Conservation (phyloP, 2,888 invertebrate genomes). For the Drosophila diplacantha region DNA sequence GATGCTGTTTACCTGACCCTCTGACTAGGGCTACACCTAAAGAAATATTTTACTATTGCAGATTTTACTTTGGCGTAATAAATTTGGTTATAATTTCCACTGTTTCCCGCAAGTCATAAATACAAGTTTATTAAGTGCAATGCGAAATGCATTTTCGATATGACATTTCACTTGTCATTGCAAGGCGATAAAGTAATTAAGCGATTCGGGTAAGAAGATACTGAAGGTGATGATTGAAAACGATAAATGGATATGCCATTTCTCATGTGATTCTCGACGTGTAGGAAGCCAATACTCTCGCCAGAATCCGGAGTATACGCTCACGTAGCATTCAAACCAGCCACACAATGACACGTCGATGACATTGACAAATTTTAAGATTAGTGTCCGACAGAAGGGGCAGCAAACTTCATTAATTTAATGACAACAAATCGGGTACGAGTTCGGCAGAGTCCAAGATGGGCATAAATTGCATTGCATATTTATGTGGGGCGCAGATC, state of each 20-base stretch:
- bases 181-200: background rate
- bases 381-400: constrained; percentile 37
- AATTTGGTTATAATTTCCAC: background rate
- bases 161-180: background rate
- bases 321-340: constrained; percentile 35
- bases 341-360: constrained; percentile 35
- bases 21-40: constrained; percentile 29
- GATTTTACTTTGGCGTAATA: background rate
- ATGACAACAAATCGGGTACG: constrained; percentile 60
- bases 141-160: background rate
- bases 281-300: constrained; percentile 32
- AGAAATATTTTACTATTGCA: background rate
- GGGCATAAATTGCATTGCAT: constrained; percentile 48
- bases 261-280: constrained; percentile 1
- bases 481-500: constrained; percentile 44
- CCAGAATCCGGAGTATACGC: background rate
- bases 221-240: background rate
- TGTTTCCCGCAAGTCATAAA: background rate
- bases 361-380: constrained; percentile 57
- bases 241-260: background rate
- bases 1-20: constrained; percentile 24
- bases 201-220: background rate
- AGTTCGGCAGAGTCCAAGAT: constrained; percentile 19
- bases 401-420: constrained; percentile 57
- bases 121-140: background rate